phyloP scores from a whole-genome alignment of 2,888 invertebrate species.

The Athetis lepigone region DNA sequence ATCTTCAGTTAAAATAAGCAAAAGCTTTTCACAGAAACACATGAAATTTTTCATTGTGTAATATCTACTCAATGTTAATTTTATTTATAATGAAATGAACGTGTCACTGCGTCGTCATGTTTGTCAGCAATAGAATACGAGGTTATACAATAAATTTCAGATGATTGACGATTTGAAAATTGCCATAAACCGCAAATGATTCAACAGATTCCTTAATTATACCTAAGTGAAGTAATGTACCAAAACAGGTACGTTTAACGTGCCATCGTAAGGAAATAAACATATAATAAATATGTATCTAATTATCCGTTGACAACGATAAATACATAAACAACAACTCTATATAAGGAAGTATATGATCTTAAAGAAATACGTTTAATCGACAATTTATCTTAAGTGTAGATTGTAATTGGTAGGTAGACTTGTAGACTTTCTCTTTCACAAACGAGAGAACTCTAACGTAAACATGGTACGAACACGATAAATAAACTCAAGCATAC shows the following conservation, averaged over 20 bases:
- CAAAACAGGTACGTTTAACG: constrained; percentile 1
- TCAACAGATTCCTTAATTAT: background rate
- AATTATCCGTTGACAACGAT: background rate
- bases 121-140: too few relatives aligned
- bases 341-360: constrained; percentile 42
- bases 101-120: too few relatives aligned
- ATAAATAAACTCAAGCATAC: constrained; percentile 31
- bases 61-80: too few relatives aligned
- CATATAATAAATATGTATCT: constrained; percentile 12
- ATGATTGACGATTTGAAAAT: background rate
- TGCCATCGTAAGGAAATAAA: constrained; percentile 23
- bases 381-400: constrained; percentile 30
- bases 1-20: background rate
- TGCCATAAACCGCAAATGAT: background rate
- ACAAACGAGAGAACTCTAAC: constrained; percentile 28
- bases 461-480: constrained; percentile 31
- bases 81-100: too few relatives aligned
- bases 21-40: background rate
- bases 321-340: constrained; percentile 32
- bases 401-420: constrained; percentile 39
- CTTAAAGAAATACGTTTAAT: constrained; percentile 44
- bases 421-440: constrained; percentile 54
- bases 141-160: background rate
- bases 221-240: background rate
- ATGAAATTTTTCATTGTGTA: background rate